Evolutionary conservation across 2,888 invertebrate species (phyloP), one percentile per base, ranked within the genome.

Genomic region (Charanyca ferruginea): DNA sequence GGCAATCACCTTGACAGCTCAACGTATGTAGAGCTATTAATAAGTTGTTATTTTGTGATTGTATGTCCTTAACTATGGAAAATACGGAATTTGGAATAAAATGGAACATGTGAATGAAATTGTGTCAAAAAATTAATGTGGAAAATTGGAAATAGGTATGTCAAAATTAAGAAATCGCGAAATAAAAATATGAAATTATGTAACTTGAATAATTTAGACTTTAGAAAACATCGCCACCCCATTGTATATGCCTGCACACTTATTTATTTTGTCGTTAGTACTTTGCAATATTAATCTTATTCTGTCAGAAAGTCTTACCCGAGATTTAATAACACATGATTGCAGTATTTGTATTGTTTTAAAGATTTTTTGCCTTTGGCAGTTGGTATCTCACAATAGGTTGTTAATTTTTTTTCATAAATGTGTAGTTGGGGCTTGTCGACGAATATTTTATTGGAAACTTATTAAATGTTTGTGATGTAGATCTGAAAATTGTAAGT

Each of bases 321-420:
- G 42, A 64, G 65, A 61, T 77, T 80, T 81, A 79, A 79, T 71
- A 68, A 62, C 42, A 66, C 64, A 53, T 75, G 61, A 79, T 82
- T 60, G 65, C 69, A 53, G 52, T 60, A 66, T 67, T 48, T 74
- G 74, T 65, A 79, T 79, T 75, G 69, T 82, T 67, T 73, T 60
- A 45, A 66, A 49, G 48, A 13, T 45, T 60, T 55, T 73, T 68
- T 52, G 66, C 79, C 70, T 53, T 13, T 22, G 63, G 66, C 71
- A 13, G 2, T 38, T 32, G 13, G 45, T 11, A 51, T 32, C 54
- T 55, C 45, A 44, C 53, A 74, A 65, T 54, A 32, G 28, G 11
- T 23, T 71, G 9, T 20, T 68, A 52, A 68, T 64, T 78, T 62
- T 47, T 73, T 65, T 57, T 79, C 57, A 48, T 72, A 25, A 49